These are phyloP conservation scores for human DNA, from an alignment of 2,113 vertebrate species.

Conservation along the genomic window DNA sequence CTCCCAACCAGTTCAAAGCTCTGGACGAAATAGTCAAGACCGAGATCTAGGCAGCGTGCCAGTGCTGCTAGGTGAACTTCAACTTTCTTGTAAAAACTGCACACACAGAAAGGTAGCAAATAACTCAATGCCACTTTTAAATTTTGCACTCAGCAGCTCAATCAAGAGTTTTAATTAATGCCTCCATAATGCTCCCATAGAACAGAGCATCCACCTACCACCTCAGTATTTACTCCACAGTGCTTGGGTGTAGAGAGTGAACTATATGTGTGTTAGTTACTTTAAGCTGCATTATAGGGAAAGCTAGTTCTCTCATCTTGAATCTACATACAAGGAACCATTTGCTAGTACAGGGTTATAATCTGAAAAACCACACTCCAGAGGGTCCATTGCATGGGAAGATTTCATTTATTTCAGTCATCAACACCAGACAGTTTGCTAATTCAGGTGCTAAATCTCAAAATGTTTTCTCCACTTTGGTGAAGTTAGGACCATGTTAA, in stretches of 20 bases:
- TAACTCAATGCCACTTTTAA: background rate
- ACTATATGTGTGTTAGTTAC: accelerated
- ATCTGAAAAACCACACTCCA: too few relatives aligned
- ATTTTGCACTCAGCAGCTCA: background rate
- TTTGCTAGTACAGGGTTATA: too few relatives aligned
- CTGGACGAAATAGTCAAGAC: background rate
- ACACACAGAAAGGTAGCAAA: background rate
- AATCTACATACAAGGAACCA: accelerated
- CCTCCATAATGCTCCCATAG: accelerated
- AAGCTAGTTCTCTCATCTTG: accelerated
- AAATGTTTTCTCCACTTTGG: background rate
- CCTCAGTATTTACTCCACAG: accelerated
- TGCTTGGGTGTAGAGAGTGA: accelerated
- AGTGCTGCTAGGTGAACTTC: background rate
- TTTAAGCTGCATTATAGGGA: too few relatives aligned
- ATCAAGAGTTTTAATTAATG: background rate
- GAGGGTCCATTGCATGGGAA: background rate
- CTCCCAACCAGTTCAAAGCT: slow-evolving; percentile 50
- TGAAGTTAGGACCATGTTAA: background rate
- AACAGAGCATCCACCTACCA: background rate
- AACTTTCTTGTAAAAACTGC: background rate
- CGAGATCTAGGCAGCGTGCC: background rate
- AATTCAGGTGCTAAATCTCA: background rate
- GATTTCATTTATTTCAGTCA: background rate
- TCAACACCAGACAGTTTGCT: background rate